A percentile compares a stretch with the other conserved stretches of the same genome.
Conservation (phyloP, 2,797 vertebrate genomes). For the Phoebastria nigripes region DNA sequence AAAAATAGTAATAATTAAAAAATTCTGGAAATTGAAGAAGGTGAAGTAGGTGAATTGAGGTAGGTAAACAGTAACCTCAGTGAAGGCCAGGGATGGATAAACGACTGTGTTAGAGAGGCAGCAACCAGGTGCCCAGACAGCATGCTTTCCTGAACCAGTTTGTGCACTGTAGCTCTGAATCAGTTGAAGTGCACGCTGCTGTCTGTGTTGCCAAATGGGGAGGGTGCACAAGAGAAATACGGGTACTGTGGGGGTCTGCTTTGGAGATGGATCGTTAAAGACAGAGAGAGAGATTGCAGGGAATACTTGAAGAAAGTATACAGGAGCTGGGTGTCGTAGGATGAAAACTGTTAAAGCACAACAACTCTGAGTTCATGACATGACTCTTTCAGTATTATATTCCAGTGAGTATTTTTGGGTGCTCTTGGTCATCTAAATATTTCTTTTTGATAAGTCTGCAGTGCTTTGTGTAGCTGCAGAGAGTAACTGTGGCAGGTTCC, state of each 20-base stretch:
- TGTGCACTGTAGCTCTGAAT: neutral
- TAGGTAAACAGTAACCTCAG: neutral
- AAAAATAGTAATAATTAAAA: neutral
- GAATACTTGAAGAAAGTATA: neutral
- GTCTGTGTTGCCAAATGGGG: neutral
- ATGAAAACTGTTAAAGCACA: neutral
- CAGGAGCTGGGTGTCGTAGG: neutral
- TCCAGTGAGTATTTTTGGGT: neutral
- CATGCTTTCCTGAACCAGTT: neutral
- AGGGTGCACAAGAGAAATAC: neutral
- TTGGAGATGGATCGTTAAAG: neutral
- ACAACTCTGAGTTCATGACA: neutral
- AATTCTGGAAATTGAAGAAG: neutral
- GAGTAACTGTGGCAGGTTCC: neutral
- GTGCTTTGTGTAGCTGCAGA: neutral
- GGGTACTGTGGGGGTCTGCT: neutral
- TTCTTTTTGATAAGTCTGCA: neutral
- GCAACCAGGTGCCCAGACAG: neutral
- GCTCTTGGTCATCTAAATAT: neutral
- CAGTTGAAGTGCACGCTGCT: neutral
- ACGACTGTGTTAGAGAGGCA: neutral
- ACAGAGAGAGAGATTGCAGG: neutral
- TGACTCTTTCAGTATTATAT: neutral
- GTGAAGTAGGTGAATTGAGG: neutral
- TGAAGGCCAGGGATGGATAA: neutral